A percentile compares a stretch with the other conserved stretches of the same genome.
Conservation (phyloP, 2,888 invertebrate genomes). For the Drosophila paranaensis region DNA sequence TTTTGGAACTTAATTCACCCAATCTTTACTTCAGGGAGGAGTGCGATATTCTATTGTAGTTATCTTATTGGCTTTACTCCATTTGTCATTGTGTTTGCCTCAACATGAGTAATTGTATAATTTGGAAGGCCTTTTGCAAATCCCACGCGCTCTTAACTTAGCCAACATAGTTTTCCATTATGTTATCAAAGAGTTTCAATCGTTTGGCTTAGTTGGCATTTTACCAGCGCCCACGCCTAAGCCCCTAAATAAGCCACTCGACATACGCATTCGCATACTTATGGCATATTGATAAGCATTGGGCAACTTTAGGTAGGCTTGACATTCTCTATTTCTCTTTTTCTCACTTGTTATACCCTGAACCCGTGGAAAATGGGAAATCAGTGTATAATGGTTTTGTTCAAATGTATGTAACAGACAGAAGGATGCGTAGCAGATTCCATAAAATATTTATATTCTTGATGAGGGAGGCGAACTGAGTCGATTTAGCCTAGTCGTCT, state of each 20-base stretch:
- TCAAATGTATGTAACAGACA: no score
- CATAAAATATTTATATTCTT: no score
- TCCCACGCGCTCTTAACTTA: slow-evolving; percentile 47
- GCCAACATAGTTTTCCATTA: slow-evolving; percentile 52
- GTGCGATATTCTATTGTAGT: neutral
- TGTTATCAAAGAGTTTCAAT: slow-evolving; percentile 61
- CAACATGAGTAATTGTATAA: slow-evolving; percentile 22
- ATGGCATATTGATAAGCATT: slow-evolving; percentile 58
- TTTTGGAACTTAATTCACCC: neutral
- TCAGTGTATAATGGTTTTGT: no score
- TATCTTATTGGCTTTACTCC: slow-evolving; percentile 13
- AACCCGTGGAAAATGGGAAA: no score
- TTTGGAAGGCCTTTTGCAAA: slow-evolving; percentile 30
- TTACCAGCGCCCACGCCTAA: slow-evolving; percentile 52
- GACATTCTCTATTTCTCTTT: slow-evolving; percentile 10
- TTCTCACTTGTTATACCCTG: neutral
- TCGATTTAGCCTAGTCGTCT: no score
- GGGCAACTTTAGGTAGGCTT: slow-evolving; percentile 58
- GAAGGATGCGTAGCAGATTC: no score
- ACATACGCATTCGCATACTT: slow-evolving; percentile 49
- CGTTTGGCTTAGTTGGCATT: slow-evolving; percentile 60
- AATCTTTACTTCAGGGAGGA: neutral
- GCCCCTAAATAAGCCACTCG: slow-evolving; percentile 60
- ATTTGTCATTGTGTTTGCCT: slow-evolving; percentile 5
- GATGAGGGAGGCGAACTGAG: no score